These are phyloP conservation scores for Drosophila leontia DNA, from an alignment of 1,140 invertebrate species.

Conservation along the genomic window DNA sequence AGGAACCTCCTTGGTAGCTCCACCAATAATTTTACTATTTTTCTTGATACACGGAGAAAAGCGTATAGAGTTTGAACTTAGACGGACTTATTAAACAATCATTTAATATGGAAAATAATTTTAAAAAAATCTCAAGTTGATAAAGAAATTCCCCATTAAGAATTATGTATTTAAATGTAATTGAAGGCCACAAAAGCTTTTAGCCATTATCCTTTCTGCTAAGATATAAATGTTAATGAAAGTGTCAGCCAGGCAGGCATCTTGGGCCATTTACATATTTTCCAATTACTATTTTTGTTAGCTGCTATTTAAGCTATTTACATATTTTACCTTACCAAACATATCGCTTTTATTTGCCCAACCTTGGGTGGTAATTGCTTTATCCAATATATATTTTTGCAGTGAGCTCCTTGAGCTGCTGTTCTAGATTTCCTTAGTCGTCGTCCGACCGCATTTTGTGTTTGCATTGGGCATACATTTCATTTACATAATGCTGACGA, in stretches of 20 bases:
- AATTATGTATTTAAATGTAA: background rate
- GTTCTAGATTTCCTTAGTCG: slow-evolving; percentile 48
- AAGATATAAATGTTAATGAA: background rate
- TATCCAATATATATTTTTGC: slow-evolving; percentile 24
- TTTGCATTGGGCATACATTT: slow-evolving; percentile 76
- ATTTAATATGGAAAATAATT: background rate
- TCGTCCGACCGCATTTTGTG: slow-evolving; percentile 61
- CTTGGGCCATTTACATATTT: slow-evolving; percentile 1
- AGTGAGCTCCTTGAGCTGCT: slow-evolving; percentile 31
- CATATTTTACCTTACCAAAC: background rate
- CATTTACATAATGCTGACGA: slow-evolving; percentile 77
- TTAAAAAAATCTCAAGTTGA: background rate
- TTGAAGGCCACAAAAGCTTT: background rate
- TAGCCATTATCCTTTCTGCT: background rate
- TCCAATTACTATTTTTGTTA: slow-evolving; percentile 15
- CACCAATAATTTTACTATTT: slow-evolving; percentile 1
- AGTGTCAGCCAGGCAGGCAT: background rate
- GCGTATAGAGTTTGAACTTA: background rate
- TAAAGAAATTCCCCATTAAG: background rate
- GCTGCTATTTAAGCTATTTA: slow-evolving; percentile 6
- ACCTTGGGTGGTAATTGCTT: slow-evolving; percentile 26
- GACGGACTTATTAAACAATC: background rate
- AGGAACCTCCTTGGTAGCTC: slow-evolving; percentile 32
- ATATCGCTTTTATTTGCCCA: slow-evolving; percentile 8
- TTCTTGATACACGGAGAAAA: background rate